phyloP scores from a whole-genome alignment of 2,797 vertebrate species.

The Carduelis carduelis region DNA sequence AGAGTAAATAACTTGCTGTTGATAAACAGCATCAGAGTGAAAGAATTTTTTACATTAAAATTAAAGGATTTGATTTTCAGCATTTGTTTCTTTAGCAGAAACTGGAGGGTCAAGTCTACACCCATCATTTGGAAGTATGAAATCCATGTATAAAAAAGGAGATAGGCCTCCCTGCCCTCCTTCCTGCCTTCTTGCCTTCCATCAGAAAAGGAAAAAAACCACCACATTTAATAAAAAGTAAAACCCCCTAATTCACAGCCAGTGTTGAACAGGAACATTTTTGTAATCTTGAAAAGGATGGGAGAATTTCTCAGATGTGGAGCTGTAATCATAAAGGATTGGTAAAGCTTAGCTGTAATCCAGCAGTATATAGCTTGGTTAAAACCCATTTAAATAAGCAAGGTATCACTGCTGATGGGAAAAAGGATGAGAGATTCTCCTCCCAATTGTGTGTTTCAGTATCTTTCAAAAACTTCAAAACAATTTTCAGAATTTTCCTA shows the following conservation, averaged over 20 bases:
- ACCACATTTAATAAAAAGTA: neutral
- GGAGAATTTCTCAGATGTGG: neutral
- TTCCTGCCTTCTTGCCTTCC: neutral
- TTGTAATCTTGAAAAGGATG: neutral
- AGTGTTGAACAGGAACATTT: neutral
- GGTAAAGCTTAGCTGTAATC: neutral
- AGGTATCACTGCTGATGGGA: neutral
- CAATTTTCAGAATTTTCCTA: slow-evolving; percentile 18
- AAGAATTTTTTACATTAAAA: no score
- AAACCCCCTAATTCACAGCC: neutral
- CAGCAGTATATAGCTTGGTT: neutral
- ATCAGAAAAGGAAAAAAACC: neutral
- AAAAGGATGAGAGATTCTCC: neutral
- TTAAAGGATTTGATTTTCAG: neutral
- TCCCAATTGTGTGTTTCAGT: neutral
- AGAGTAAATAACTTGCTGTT: no score
- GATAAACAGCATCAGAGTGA: no score
- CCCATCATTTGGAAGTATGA: neutral
- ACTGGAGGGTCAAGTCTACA: neutral
- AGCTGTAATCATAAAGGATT: neutral
- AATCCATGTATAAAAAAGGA: neutral
- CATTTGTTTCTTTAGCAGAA: neutral
- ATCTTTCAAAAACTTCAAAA: slow-evolving; percentile 32
- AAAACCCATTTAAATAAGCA: neutral
- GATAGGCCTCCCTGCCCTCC: neutral